Conservation (phyloP, 2,797 vertebrate species). For the Epinephelus malabaricus region DNA sequence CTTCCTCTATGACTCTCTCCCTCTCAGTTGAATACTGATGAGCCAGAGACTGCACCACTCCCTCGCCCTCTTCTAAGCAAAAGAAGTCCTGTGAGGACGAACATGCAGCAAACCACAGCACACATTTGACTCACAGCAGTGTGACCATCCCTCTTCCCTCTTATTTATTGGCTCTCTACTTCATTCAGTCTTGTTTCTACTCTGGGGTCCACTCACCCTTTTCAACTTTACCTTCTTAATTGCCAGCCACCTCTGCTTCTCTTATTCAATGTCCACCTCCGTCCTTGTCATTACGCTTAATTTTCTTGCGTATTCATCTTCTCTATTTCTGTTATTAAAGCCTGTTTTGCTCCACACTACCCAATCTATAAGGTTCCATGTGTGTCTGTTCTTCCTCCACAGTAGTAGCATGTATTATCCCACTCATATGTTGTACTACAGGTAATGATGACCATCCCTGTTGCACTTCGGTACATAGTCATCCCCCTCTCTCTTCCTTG, state of each 20-base stretch:
- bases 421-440: background rate
- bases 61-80: conserved; percentile 59
- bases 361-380: background rate
- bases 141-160: conserved; percentile 49
- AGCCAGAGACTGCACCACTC: conserved; percentile 75
- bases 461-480: conserved; percentile 18
- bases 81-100: conserved; percentile 62
- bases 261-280: conserved; percentile 14
- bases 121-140: conserved; percentile 52
- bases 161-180: conserved; percentile 58
- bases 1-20: background rate
- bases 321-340: conserved; percentile 10
- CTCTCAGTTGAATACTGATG: conserved; percentile 75
- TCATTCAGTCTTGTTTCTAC: conserved; percentile 49
- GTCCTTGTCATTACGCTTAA: conserved; percentile 7
- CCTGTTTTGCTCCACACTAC: background rate
- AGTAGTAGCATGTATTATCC: background rate
- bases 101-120: conserved; percentile 50
- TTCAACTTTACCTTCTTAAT: conserved; percentile 50
- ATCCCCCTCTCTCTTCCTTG: background rate
- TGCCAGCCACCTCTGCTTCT: conserved; percentile 29
- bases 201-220: conserved; percentile 48
- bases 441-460: background rate
- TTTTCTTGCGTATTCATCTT: background rate
- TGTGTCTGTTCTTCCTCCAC: conserved; percentile 2